Base-by-base conservation (phyloP, 2,797 vertebrate species). In the Ctenopoma multispine region DNA sequence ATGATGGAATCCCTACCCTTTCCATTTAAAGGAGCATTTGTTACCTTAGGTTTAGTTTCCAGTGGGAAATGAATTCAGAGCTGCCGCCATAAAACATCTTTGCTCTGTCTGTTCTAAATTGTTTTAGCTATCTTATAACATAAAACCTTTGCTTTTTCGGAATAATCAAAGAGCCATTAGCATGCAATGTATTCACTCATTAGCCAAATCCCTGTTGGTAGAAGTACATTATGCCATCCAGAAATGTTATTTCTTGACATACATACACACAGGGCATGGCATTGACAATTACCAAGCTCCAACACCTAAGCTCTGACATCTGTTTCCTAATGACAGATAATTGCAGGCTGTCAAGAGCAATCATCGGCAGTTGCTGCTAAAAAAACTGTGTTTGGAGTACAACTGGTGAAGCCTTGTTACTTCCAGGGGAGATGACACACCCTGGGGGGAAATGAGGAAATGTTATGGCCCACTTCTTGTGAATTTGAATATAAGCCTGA, bases 301-400 rank as follows among this genome's bases (percentile, higher is more conserved):
- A 88, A 87, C 95, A 94, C 93, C 74, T 57, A 18, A 94, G 94
- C 93, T 92, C 91, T 92, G 94, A 95, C 96, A 96, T 96, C 95
- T 97, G 96, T 95, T 97, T 95, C 87, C 84, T 96, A 96, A 97
- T 97, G 96, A 96, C 93, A 91, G 93, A 93, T 97, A 97, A 97
- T 97, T 96, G 95, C 94, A 94, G 89, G 93, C 94, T 96, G 96
- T 96, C 95, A 94, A 91, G 92, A 87, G 93, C 95, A 96, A 96
- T 97, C 96, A 96, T 84, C 90, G 79, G 85, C 92, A 94, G 93
- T 94, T 92, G 91, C 92, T 88, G 87, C 91, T 92, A 92, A 96
- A 95, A 24, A 92, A 90, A 88, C 84, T 72, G 75, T 69, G 46
- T 79, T 83, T 79, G 15, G 38, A 72, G 76, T 65, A 73, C 10